A percentile compares a stretch with the other conserved stretches of the same genome.
phyloP scores from a whole-genome alignment of 2,797 vertebrate genomes.

The Typhlichthys eigenmanni region DNA sequence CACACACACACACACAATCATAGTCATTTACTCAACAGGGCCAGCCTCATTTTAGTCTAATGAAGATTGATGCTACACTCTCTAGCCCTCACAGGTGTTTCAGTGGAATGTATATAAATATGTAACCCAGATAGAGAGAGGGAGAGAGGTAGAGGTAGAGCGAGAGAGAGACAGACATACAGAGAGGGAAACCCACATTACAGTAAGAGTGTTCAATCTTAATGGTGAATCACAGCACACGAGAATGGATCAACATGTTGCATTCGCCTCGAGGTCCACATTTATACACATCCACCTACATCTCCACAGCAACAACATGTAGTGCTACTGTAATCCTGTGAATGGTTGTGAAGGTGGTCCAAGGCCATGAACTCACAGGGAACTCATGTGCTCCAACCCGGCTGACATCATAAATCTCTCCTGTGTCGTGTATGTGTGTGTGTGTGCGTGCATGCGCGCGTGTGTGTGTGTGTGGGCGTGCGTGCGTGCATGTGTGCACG shows the following conservation, averaged over 20 bases:
- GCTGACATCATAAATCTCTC: slow-evolving; percentile 56
- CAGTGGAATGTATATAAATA: slow-evolving; percentile 65
- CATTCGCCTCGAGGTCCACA: slow-evolving; percentile 8
- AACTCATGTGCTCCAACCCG: slow-evolving; percentile 41
- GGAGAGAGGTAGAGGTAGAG: not conserved
- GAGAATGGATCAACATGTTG: slow-evolving; percentile 16
- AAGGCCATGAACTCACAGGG: slow-evolving; percentile 50
- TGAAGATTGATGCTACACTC: slow-evolving; percentile 77
- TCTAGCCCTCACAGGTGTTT: slow-evolving; percentile 72
- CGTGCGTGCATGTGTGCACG: too few species aligned
- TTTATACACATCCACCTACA: slow-evolving; percentile 26
- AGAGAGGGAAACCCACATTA: not conserved
- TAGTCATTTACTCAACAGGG: slow-evolving; percentile 77
- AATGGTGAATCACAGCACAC: slow-evolving; percentile 18
- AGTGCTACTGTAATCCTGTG: slow-evolving; percentile 42
- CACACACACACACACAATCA: slow-evolving; percentile 41
- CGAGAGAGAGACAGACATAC: slow-evolving; percentile 22
- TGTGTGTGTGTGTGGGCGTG: slow-evolving; percentile 9
- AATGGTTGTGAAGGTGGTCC: slow-evolving; percentile 53
- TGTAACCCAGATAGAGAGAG: slow-evolving; percentile 65
- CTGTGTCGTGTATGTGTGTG: slow-evolving; percentile 23
- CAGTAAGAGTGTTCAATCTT: slow-evolving; percentile 10
- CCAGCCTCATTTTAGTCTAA: slow-evolving; percentile 77
- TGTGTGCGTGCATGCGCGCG: slow-evolving; percentile 4
- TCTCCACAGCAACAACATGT: slow-evolving; percentile 30